Conservation (phyloP, 1,140 invertebrate genomes). For the Acyrthosiphon pisum region DNA sequence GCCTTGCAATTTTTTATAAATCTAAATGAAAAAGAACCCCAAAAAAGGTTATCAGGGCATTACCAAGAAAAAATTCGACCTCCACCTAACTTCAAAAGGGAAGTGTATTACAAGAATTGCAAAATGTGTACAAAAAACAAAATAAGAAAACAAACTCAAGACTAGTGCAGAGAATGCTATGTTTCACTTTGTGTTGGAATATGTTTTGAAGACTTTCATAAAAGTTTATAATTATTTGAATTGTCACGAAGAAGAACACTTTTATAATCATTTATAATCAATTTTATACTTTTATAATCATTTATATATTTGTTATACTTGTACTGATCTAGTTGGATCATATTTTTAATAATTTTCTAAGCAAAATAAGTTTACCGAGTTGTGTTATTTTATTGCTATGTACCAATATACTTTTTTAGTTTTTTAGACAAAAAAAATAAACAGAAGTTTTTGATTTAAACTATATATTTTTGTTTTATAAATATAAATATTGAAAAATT, state of each 20-base stretch:
- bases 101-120: not conserved
- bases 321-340: too few species aligned
- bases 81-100: not conserved
- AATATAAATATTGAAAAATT: too few species aligned
- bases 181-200: not conserved
- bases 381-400: too few species aligned
- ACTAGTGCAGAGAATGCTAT: not conserved
- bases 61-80: not conserved
- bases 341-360: not conserved
- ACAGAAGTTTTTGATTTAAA: too few species aligned
- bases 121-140: constrained; percentile 11
- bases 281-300: not conserved
- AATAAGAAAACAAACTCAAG: not conserved
- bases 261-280: too few species aligned
- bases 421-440: too few species aligned
- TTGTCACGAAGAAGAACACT: not conserved
- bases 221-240: not conserved
- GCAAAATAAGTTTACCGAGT: too few species aligned
- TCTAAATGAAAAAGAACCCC: not conserved
- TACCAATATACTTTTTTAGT: too few species aligned
- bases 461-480: too few species aligned
- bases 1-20: not conserved
- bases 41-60: constrained; percentile 4
- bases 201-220: constrained; percentile 21
- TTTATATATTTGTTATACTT: too few species aligned